Percentiles rank a stretch among this genome's conserved stretches.
Evolutionary conservation across 2,797 vertebrate species (phyloP).

Genomic region (Argentina silus): DNA sequence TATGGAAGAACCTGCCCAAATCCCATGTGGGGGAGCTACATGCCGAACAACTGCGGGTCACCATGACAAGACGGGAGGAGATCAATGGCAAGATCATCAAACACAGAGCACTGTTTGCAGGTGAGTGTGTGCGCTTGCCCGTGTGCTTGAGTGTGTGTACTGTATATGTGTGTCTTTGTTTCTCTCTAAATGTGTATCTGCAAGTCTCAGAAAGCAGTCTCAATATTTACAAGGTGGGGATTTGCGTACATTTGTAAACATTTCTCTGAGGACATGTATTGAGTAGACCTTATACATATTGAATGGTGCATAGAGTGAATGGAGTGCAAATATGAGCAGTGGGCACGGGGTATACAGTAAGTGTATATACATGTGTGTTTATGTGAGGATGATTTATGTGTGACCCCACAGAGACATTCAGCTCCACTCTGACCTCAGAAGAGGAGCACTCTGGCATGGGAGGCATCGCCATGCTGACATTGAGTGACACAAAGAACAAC

Average conservation of each 20-base stretch:
- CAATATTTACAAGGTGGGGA: conserved; percentile 50
- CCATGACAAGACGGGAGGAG: conserved; percentile 82
- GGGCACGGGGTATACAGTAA: neutral
- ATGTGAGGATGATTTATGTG: neutral
- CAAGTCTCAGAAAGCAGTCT: conserved; percentile 6
- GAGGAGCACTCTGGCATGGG: conserved; percentile 79
- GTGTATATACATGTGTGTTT: neutral
- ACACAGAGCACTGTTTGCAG: conserved; percentile 91
- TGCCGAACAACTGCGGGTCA: conserved; percentile 86
- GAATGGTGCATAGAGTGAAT: neutral
- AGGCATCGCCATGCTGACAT: conserved; percentile 89
- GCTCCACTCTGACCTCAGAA: conserved; percentile 84
- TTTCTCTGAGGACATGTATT: conserved; percentile 34
- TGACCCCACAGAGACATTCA: conserved; percentile 87
- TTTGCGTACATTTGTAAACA: conserved; percentile 33
- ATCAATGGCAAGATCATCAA: conserved; percentile 91
- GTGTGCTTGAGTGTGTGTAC: neutral
- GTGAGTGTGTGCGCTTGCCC: conserved; percentile 58
- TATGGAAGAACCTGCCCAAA: conserved; percentile 92
- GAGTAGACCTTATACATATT: conserved; percentile 34
- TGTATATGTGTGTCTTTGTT: neutral
- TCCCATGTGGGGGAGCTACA: conserved; percentile 85
- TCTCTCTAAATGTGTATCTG: conserved; percentile 3
- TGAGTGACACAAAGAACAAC: conserved; percentile 93
- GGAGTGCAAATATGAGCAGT: neutral